Base-by-base conservation (phyloP, 2,888 invertebrate species). In the Petrophora chlorosata region DNA sequence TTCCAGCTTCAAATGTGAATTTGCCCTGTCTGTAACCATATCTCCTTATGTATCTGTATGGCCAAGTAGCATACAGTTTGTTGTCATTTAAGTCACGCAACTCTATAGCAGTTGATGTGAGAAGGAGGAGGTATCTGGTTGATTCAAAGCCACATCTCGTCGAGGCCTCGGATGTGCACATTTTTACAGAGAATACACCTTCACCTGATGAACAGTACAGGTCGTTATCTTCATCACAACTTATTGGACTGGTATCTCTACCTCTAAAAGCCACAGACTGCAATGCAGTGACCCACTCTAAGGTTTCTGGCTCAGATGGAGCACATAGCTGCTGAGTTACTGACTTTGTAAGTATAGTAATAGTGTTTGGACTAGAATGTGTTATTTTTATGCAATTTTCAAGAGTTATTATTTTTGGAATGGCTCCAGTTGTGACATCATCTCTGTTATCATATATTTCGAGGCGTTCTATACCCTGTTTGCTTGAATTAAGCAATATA, bases 321-420 rank as follows among this genome's bases (percentile, higher is more conserved):
- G 92, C 85, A 61, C 92, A 90, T 1, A 93, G 64, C 57, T 93
- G 92, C 60, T 92, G 89, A 15, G 95, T 94, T 23, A 93, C 93
- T 51, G 94, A 93, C 86, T 95, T 96, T 59, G 95, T 96, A 48
- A 95, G 93, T 67, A 97, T 93, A 59, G 93, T 92, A 59, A 92
- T 90, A 69, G 92, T 93, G 44, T 92, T 91, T 73, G 92, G 80
- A 92, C 86, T 73, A 92, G 91, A 75, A 77, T 93, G 92, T 55
- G 93, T 92, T 70, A 97, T 96, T 92, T 97, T 97, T 28, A 97
- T 94, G 78, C 97, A 97, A 76, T 96, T 95, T 85, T 96, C 96
- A 41, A 97, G 91, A 0, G 96, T 95, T 54, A 97, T 94, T 52
- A 97, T 96, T 75, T 94, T 93, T 19, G 94, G 93, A 67, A 94